Evolutionary conservation across 2,888 invertebrate species (phyloP).

Genomic region (Cynaeus angustus): DNA sequence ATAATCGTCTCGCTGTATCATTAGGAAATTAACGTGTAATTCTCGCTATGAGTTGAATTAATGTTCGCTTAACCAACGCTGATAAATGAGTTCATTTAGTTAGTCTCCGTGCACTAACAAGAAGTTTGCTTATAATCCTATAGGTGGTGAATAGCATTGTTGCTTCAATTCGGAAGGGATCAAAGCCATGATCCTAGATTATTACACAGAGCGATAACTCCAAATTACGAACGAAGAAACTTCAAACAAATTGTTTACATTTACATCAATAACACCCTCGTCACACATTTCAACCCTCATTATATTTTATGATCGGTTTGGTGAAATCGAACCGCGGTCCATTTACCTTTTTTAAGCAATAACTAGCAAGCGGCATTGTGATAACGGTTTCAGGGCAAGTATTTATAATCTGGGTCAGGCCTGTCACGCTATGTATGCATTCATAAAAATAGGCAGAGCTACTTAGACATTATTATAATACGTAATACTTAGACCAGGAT

Average conservation of each 20-base stretch:
- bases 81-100: slow-evolving; percentile 40
- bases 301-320: slow-evolving; percentile 16
- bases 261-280: background rate
- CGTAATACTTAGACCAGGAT: slow-evolving; percentile 19
- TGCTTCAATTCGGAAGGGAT: slow-evolving; percentile 20
- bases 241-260: background rate
- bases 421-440: slow-evolving; percentile 44
- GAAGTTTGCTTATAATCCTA: slow-evolving; percentile 34
- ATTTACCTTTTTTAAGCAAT: slow-evolving; percentile 37
- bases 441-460: slow-evolving; percentile 44
- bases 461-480: slow-evolving; percentile 15
- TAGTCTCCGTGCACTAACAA: slow-evolving; percentile 20
- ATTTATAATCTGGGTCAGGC: slow-evolving; percentile 46
- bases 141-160: slow-evolving; percentile 34
- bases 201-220: background rate
- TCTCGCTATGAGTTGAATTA: slow-evolving; percentile 29
- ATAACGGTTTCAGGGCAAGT: slow-evolving; percentile 42
- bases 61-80: slow-evolving; percentile 31
- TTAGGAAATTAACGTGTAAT: slow-evolving; percentile 32
- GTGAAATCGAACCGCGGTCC: slow-evolving; percentile 29
- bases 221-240: background rate
- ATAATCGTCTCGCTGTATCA: slow-evolving; percentile 23
- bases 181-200: slow-evolving; percentile 17
- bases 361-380: slow-evolving; percentile 32
- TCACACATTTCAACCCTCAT: too few relatives aligned